These are phyloP conservation scores for Lineus longissimus DNA, from an alignment of 1,140 invertebrate species.

Conservation along the genomic window DNA sequence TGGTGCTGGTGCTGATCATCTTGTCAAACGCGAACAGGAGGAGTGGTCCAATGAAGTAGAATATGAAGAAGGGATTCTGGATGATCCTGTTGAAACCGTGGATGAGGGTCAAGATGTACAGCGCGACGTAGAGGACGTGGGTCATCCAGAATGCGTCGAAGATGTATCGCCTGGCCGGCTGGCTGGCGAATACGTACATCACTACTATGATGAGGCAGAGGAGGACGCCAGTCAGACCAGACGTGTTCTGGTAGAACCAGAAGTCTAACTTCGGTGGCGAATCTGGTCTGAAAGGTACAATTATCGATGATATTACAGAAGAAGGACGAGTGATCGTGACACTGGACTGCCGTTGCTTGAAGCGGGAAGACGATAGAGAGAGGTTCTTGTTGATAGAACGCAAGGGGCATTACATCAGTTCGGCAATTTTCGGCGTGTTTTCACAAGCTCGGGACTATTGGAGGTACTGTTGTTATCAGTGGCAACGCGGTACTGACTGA, in stretches of 20 bases:
- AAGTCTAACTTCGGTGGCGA: constrained; percentile 85
- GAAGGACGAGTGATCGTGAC: no score
- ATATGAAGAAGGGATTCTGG: constrained; percentile 79
- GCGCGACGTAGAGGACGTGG: constrained; percentile 86
- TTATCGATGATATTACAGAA: no score
- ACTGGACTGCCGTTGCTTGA: no score
- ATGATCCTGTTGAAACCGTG: constrained; percentile 91
- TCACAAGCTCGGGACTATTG: no score
- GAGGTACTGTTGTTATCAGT: no score
- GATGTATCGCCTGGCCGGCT: constrained; percentile 81
- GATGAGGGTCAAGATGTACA: constrained; percentile 86
- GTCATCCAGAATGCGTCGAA: constrained; percentile 80
- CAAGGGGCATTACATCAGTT: no score
- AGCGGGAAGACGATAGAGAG: no score
- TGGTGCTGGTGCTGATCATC: constrained; percentile 70
- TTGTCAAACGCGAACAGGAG: constrained; percentile 88
- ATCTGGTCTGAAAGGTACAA: constrained; percentile 80
- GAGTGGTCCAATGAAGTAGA: constrained; percentile 92
- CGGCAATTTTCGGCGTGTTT: no score
- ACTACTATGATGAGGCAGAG: constrained; percentile 91
- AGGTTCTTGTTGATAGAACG: no score
- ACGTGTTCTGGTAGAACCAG: constrained; percentile 92
- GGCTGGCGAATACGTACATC: constrained; percentile 96
- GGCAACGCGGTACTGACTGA: no score
- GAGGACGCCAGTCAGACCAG: constrained; percentile 90